A percentile compares a stretch with the other conserved stretches of the same genome.
Evolutionary conservation across 2,888 invertebrate genomes (phyloP).

Genomic region (Deroplatys truncata): DNA sequence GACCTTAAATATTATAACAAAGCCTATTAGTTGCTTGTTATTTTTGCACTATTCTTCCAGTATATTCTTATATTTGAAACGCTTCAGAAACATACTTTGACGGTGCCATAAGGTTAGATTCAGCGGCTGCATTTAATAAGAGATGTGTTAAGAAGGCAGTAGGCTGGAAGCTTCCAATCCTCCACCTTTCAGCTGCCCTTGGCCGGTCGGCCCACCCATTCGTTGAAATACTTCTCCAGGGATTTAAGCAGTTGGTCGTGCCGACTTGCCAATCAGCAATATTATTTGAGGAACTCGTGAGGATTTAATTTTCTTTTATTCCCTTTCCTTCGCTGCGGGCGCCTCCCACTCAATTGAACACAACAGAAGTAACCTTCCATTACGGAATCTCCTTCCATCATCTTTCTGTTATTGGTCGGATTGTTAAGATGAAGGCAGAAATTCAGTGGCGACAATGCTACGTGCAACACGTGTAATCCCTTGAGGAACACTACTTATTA

Average conservation of each 20-base stretch:
- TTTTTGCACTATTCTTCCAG: no score
- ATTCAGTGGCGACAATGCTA: not conserved
- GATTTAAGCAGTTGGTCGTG: not conserved
- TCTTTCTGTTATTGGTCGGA: not conserved
- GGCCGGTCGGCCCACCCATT: not conserved
- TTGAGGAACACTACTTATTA: no score
- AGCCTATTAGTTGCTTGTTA: no score
- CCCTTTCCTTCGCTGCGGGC: not conserved
- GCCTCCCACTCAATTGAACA: not conserved
- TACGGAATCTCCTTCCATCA: not conserved
- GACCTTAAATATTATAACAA: no score
- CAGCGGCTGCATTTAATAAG: no score
- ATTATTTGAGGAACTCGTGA: not conserved
- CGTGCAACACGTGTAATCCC: no score
- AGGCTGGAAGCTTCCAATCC: not conserved
- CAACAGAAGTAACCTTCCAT: not conserved
- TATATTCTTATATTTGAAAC: no score
- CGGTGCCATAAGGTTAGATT: no score
- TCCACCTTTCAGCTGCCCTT: not conserved
- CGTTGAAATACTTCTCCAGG: not conserved
- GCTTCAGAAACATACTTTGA: no score
- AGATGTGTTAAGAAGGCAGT: no score
- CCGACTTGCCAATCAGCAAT: slow-evolving; percentile 3
- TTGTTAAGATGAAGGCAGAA: not conserved
- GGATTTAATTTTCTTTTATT: not conserved